Base-by-base conservation (phyloP, 2,797 vertebrate genomes). In the Clarias pachynema region DNA sequence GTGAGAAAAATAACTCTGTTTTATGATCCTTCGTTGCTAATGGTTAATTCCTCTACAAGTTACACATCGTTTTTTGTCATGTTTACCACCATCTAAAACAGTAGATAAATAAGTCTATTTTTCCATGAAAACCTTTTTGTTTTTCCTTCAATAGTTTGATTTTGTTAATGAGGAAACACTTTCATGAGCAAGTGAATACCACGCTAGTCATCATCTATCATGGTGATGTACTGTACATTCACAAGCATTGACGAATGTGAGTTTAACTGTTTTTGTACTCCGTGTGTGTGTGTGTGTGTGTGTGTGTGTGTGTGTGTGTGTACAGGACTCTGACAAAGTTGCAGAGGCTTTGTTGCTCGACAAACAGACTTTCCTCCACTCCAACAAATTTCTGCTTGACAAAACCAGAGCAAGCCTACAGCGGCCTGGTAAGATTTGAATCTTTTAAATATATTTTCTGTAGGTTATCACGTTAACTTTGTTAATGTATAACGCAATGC, bases 371-470 rank as follows among this genome's bases (percentile, higher is more conserved):
- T 98, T 98, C 93, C 96, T 96, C 85, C 93, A 96, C 5, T 93
- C 96, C 14, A 97, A 96, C 94, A 99, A 96, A 87, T 97, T 96
- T 93, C 93, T 97, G 85, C 89, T 96, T 92, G 97, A 99, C 79
- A 99, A 98, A 88, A 93, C 94, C 10, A 85, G 89, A 63, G 93
- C 34, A 62, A 24, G 96, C 84, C 83, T 96, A 90, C 91, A 95
- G 93, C 96, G 87, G 91, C 93, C 93, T 89, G 97, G 97, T 98
- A 96, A 93, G 87, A 84, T 66, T 31, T 75, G 18, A 29, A 14
- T 63, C 0, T 57, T 59, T 62, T 49, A 24, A 24, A 59, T 37
- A 26, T 29, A 20, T 73, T n/a, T 75, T 59, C 26, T 34, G 8
- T 0, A 40, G 37, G 37, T 40, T 7, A 40, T 40, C 37, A 40